Percentiles rank a stretch among this genome's conserved stretches.
phyloP scores from a whole-genome alignment of 2,113 vertebrate species.

The Otolemur garnettii region DNA sequence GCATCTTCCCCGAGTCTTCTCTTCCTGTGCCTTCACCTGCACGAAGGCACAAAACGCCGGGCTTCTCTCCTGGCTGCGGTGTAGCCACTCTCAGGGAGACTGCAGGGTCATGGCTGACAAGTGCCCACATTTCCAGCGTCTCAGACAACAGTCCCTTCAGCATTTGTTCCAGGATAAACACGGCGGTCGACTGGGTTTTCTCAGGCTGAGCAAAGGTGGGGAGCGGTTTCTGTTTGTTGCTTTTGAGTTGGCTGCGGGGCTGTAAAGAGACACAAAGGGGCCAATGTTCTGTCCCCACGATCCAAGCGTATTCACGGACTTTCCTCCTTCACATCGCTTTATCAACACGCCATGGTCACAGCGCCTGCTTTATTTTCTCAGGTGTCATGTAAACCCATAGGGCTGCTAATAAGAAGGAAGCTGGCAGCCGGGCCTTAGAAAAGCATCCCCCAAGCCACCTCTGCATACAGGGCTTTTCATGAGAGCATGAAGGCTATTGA shows the following conservation, averaged over 20 bases:
- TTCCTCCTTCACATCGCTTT: not conserved
- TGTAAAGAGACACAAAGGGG: constrained; percentile 60
- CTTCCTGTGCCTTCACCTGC: accelerated
- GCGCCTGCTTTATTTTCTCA: constrained; percentile 71
- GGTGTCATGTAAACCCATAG: constrained; percentile 57
- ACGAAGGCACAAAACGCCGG: accelerated
- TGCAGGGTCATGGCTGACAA: not conserved
- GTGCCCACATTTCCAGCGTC: not conserved
- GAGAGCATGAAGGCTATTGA: not conserved
- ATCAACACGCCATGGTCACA: not conserved
- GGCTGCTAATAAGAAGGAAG: not conserved
- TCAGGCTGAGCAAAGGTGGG: not conserved
- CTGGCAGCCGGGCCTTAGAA: not conserved
- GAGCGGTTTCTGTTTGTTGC: constrained; percentile 41
- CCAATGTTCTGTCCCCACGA: constrained; percentile 59
- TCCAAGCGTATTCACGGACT: not conserved
- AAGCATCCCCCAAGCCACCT: not conserved
- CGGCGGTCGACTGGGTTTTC: not conserved
- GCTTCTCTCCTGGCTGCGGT: not conserved
- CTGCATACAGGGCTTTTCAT: constrained; percentile 33
- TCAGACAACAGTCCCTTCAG: constrained; percentile 65
- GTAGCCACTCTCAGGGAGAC: accelerated
- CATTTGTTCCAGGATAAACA: not conserved
- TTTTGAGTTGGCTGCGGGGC: not conserved
- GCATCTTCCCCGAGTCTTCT: accelerated